Percentiles rank a stretch among this genome's conserved stretches.
Evolutionary conservation across 2,888 invertebrate species (phyloP).

Genomic region (Drosophila rubida): DNA sequence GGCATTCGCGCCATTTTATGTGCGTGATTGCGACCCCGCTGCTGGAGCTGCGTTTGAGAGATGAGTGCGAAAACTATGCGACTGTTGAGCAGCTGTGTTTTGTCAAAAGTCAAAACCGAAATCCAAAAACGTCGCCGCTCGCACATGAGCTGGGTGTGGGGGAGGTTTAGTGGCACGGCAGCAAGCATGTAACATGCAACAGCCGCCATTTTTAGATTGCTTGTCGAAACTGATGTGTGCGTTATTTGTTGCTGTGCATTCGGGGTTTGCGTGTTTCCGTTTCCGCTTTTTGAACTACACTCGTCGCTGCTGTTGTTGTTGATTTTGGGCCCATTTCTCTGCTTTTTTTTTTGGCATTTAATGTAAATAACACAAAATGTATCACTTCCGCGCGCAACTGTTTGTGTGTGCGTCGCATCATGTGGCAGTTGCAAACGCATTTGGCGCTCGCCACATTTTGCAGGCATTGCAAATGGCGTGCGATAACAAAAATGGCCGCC

Average conservation of each 20-base stretch:
- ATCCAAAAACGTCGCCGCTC: constrained; percentile 45
- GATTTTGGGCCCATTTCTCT: constrained; percentile 21
- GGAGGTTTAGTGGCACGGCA: constrained; percentile 23
- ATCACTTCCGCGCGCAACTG: constrained; percentile 49
- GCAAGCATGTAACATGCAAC: constrained; percentile 67
- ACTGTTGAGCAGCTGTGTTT: constrained; percentile 68
- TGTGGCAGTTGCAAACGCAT: constrained; percentile 43
- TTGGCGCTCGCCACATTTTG: constrained; percentile 38
- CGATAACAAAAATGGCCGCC: constrained; percentile 79
- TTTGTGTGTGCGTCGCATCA: constrained; percentile 16
- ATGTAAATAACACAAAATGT: constrained; percentile 65
- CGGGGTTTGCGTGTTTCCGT: constrained; percentile 59
- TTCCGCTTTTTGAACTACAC: constrained; percentile 56
- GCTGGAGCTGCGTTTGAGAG: background rate
- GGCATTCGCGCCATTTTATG: constrained; percentile 49
- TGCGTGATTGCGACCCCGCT: background rate
- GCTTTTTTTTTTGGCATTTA: constrained; percentile 13
- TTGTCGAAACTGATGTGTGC: constrained; percentile 53
- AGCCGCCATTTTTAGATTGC: constrained; percentile 75
- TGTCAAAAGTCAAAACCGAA: constrained; percentile 61
- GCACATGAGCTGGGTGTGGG: constrained; percentile 4
- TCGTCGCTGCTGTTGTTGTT: constrained; percentile 38
- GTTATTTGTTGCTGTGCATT: constrained; percentile 40
- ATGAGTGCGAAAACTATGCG: constrained; percentile 38
- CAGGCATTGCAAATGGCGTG: constrained; percentile 68